Conservation (phyloP, 2,797 vertebrate genomes). For the Malurus leucopterus region DNA sequence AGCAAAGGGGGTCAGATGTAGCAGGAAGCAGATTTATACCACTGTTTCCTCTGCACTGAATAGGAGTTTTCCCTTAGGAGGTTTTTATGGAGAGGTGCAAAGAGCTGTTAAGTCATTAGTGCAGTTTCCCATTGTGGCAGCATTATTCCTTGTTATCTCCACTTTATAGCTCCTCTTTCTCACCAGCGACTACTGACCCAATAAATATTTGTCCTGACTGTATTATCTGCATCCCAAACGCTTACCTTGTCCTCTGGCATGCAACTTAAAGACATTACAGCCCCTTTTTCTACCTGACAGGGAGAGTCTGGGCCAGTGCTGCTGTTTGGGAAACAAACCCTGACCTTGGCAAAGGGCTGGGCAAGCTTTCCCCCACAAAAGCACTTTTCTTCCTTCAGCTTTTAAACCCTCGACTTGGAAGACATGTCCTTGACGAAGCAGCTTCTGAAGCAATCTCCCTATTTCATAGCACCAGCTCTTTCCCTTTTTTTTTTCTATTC, state of each 20-base stretch:
- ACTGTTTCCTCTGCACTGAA: neutral
- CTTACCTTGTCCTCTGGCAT: neutral
- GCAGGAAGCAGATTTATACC: neutral
- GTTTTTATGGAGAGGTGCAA: conserved; percentile 50
- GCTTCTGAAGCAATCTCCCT: neutral
- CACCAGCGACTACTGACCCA: conserved; percentile 20
- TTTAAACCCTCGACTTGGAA: neutral
- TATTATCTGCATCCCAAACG: neutral
- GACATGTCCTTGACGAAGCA: neutral
- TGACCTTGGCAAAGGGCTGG: neutral
- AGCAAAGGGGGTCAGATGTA: neutral
- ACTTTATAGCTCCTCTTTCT: conserved; percentile 47
- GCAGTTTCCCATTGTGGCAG: conserved; percentile 29
- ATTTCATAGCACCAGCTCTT: neutral
- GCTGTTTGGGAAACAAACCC: neutral
- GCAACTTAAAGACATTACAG: neutral
- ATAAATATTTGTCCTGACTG: conserved; percentile 35
- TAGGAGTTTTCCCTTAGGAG: conserved; percentile 42
- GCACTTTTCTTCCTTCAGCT: neutral
- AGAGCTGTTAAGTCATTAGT: conserved; percentile 56
- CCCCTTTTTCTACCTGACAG: neutral
- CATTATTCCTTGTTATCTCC: conserved; percentile 49
- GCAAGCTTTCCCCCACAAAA: neutral
- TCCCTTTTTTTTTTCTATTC: neutral
- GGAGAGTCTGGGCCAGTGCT: neutral